Evolutionary conservation across 2,113 vertebrate species (phyloP), one percentile per base, ranked within the genome.

Genomic region (Corythornis cristatus): DNA sequence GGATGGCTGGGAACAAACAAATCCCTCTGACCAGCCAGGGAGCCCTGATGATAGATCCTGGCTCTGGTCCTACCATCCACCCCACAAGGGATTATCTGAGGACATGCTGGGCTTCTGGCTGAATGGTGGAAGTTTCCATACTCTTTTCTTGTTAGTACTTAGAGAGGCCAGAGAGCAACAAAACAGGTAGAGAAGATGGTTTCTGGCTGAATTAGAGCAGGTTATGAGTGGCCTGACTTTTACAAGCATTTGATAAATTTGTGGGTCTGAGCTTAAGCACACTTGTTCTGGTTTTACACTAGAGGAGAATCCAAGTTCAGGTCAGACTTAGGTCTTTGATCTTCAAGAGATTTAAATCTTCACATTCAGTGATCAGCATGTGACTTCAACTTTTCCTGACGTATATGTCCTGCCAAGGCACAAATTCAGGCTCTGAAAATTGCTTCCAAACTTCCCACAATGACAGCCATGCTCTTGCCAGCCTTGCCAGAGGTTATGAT

Each of bases 1-100:
- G 65, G 56, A 46, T 48, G 46, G 53, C 25, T 86, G 86, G 54
- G 77, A 95, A 88, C 53, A 95, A 90, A 75, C 68, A 88, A 37
- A 56, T 65, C 66, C 66, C 33, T 75, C 74, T 84, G 58, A 65
- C 40, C 58, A 88, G 40, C 48, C 8, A 1, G 21, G 62, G 40
- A 93, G 62, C n/a, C 74, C 48, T 88, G 61, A 68, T 13, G 14
- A 87, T 71, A 85, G 37, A 70, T 42, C n/a, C 74, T 95, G 89
- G 78, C 53, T 57, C 50, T 56, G 42, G 46, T 79, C n/a, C 77
- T 46, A 74, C 51, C 1, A 0, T 37, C 65, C 51, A 89, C 8
- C 37, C 60, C 37, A 28, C 26, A 46, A 66, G 58, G 71, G 91
- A 73, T 83, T 75, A 79, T 79, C 62, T 95, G 91, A 93, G 84